phyloP scores from a whole-genome alignment of 2,797 vertebrate genomes.

The Falco novaeseelandiae region DNA sequence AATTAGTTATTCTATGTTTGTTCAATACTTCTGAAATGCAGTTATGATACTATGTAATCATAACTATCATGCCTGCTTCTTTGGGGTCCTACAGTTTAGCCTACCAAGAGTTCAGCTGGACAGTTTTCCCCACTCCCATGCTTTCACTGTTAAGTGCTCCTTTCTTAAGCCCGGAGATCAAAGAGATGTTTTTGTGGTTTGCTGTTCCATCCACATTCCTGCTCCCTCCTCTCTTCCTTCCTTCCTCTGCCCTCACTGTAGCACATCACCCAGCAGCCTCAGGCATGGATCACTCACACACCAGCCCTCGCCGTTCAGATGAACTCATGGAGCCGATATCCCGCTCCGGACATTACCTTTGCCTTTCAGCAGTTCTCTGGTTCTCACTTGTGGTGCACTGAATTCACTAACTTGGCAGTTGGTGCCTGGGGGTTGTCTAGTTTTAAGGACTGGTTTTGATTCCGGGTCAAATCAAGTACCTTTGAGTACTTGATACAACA shows the following conservation, averaged over 20 bases:
- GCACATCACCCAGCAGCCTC: conserved; percentile 20
- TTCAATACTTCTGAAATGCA: background rate
- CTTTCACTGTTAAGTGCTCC: background rate
- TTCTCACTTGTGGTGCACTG: background rate
- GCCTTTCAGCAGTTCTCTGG: background rate
- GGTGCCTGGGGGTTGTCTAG: background rate
- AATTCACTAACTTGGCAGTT: background rate
- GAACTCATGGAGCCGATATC: background rate
- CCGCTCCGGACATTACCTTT: background rate
- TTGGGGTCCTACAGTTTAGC: background rate
- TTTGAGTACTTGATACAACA: background rate
- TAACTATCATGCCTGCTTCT: background rate
- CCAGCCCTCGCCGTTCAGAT: background rate
- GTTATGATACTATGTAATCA: background rate
- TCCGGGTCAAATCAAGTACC: background rate
- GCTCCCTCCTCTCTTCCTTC: background rate
- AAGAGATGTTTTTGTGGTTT: conserved; percentile 48
- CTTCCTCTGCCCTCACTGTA: conserved; percentile 18
- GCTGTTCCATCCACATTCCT: conserved; percentile 5
- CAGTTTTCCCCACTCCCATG: background rate
- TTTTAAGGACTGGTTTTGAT: background rate
- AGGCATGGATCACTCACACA: background rate
- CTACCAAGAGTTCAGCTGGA: background rate
- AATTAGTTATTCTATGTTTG: background rate
- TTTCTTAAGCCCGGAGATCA: conserved; percentile 53